Conservation (phyloP, 1,140 invertebrate genomes). For the Matsumurasca onukii region DNA sequence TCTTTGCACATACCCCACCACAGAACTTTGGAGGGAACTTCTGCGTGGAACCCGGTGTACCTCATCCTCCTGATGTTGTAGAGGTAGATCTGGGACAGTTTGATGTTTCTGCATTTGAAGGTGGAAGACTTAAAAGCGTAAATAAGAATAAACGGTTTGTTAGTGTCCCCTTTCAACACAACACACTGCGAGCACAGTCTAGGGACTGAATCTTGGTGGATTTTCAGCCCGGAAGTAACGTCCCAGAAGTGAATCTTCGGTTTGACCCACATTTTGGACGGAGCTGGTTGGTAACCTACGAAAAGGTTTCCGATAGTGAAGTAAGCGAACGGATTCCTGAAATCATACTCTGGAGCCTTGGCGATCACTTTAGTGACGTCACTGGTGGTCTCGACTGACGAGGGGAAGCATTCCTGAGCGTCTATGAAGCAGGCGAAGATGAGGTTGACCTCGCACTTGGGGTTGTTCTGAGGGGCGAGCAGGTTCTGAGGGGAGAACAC, state of each 20-base stretch:
- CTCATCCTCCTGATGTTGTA: conserved; percentile 19
- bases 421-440: conserved; percentile 16
- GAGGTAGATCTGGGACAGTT: conserved; percentile 2
- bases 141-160: background rate
- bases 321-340: conserved; percentile 17
- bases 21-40: conserved; percentile 1
- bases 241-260: conserved; percentile 13
- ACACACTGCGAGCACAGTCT: background rate
- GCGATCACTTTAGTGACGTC: conserved; percentile 15
- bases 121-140: conserved; percentile 18
- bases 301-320: conserved; percentile 10
- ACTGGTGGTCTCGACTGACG: conserved; percentile 9
- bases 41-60: conserved; percentile 3
- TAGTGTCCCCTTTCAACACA: conserved; percentile 12
- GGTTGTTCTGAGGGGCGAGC: conserved; percentile 7
- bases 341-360: background rate
- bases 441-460: conserved; percentile 14
- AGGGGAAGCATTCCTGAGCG: background rate
- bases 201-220: conserved; percentile 7
- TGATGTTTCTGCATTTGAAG: conserved; percentile 15
- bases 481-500: background rate
- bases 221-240: background rate
- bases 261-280: background rate
- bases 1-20: conserved; percentile 15
- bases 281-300: conserved; percentile 11